Conservation (phyloP, 2,797 vertebrate genomes). For the Anolis apletophallus region DNA sequence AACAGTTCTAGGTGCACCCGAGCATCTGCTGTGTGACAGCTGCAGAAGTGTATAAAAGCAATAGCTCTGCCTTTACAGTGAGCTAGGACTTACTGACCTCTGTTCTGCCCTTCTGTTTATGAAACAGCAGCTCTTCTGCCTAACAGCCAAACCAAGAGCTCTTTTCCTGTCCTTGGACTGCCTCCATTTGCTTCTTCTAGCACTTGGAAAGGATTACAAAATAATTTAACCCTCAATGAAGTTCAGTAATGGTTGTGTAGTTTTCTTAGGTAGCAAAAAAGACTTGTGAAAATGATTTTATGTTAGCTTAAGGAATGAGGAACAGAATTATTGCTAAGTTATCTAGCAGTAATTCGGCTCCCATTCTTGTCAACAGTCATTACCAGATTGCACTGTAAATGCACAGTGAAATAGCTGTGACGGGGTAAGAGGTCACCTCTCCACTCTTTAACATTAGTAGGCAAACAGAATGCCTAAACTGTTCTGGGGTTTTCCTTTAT, state of each 20-base stretch:
- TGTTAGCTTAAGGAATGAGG: neutral
- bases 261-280: neutral
- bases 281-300: neutral
- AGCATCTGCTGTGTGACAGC: neutral
- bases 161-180: neutral
- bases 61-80: neutral
- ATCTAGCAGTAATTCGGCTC: neutral
- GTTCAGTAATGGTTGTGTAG: neutral
- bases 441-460: neutral
- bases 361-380: neutral
- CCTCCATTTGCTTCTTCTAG: neutral
- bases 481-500: neutral
- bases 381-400: neutral
- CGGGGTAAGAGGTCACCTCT: neutral
- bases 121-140: neutral
- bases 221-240: neutral
- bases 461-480: neutral
- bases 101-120: neutral
- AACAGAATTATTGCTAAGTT: neutral
- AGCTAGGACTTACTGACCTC: neutral
- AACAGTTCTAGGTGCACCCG: conserved; percentile 47
- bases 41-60: neutral
- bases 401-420: neutral
- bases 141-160: neutral
- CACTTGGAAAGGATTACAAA: neutral